Percentiles rank a stretch among this genome's conserved stretches.
These are phyloP conservation scores for Chlorops oryzae DNA, from an alignment of 1,140 invertebrate genomes.

Conservation along the genomic window DNA sequence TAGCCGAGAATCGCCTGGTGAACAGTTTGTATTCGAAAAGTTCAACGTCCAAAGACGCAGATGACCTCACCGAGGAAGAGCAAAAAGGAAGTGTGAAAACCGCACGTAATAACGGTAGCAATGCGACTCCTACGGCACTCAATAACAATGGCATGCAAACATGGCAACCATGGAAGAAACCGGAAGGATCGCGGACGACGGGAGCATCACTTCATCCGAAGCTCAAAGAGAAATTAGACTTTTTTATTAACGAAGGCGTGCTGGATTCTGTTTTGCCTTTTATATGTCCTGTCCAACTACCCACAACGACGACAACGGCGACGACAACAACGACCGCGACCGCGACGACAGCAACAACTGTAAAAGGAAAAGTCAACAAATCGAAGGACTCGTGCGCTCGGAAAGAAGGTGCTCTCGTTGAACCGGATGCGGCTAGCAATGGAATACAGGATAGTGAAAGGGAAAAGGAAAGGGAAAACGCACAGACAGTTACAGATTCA, in stretches of 20 bases:
- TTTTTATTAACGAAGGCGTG: slow-evolving; percentile 69
- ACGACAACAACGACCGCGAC: neutral
- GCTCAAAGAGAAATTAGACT: slow-evolving; percentile 38
- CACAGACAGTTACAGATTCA: too few species aligned
- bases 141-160: too few species aligned
- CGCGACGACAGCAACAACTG: neutral
- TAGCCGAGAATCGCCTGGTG: slow-evolving; percentile 33
- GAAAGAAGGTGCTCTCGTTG: slow-evolving; percentile 28
- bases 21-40: slow-evolving; percentile 21
- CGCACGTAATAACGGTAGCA: too few species aligned
- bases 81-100: too few species aligned
- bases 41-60: neutral
- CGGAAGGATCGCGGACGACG: too few species aligned
- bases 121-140: too few species aligned
- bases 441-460: too few species aligned
- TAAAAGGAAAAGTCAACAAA: slow-evolving; percentile 4
- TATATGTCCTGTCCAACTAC: slow-evolving; percentile 46
- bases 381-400: slow-evolving; percentile 8
- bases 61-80: neutral
- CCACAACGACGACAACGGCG: slow-evolving; percentile 1
- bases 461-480: too few species aligned
- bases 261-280: slow-evolving; percentile 71
- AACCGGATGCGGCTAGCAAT: slow-evolving; percentile 37
- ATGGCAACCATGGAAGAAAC: too few species aligned
- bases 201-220: slow-evolving; percentile 36